These are phyloP conservation scores for Phenacoccus solenopsis DNA, from an alignment of 1,140 invertebrate genomes.

Conservation along the genomic window DNA sequence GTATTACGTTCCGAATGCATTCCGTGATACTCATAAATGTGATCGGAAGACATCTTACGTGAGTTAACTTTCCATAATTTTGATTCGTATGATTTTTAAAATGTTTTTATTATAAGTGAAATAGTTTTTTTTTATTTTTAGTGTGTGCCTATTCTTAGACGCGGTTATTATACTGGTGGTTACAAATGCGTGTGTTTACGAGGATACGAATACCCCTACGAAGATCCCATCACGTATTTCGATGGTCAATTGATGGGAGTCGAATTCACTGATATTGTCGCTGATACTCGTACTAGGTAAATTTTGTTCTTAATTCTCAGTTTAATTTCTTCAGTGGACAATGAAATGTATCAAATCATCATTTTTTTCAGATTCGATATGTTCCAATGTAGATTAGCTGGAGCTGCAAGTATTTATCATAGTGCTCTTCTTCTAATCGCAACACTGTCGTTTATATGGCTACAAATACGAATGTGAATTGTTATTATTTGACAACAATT, in stretches of 20 bases:
- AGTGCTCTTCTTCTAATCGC: constrained; percentile 33
- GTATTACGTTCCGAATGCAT: constrained; percentile 82
- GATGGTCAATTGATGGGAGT: constrained; percentile 92
- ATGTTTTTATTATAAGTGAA: too few species aligned
- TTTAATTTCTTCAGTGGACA: not conserved
- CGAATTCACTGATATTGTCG: constrained; percentile 77
- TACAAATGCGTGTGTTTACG: constrained; percentile 98
- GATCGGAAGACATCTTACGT: constrained; percentile 84
- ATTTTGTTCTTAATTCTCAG: not conserved
- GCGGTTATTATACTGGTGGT: constrained; percentile 82
- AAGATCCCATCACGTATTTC: constrained; percentile 86
- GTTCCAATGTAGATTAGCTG: constrained; percentile 82
- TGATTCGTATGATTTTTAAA: not conserved
- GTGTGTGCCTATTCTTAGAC: constrained; percentile 86
- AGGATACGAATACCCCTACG: constrained; percentile 94
- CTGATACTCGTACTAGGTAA: constrained; percentile 57
- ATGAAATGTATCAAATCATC: not conserved
- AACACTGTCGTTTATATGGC: not conserved
- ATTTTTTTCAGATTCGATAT: constrained; percentile 53
- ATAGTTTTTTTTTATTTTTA: constrained; percentile 43
- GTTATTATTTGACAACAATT: not conserved
- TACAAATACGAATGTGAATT: not conserved
- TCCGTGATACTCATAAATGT: constrained; percentile 91
- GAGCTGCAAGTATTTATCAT: constrained; percentile 47
- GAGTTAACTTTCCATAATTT: constrained; percentile 36